Evolutionary conservation across 2,113 vertebrate genomes (phyloP), one percentile per base, ranked within the genome.

Genomic region (Agapornis roseicollis): DNA sequence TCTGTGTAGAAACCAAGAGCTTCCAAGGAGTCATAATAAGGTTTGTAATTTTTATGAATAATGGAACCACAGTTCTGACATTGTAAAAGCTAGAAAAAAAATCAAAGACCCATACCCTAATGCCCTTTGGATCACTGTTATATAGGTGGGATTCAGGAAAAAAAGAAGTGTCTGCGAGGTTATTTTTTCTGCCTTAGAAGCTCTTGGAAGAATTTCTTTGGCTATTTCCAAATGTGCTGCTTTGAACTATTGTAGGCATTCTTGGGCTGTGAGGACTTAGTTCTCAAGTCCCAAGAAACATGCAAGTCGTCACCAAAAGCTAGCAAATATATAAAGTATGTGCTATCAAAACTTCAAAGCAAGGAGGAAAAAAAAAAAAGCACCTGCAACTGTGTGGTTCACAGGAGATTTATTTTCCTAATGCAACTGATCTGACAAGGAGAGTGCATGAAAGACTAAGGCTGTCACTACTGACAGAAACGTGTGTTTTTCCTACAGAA

Each of bases 321-420:
- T 71, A 60, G 64, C 15, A 87, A 71, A 90, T 5, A 0, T 63
- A 56, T 53, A 49, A 90, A 83, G 53, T 58, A 46, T 39, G 41
- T 84, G 33, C 72, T 86, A 50, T 74, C 71, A 80, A 89, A 85
- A 63, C 90, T 93, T 97, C 79, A 94, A 94, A 85, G 56, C 23
- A 52, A 85, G 50, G n/a, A 78, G 63, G n/a, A n/a, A 3, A 3
- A 50, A 27, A 66, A 80, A 85, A 80, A 68, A 88, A 53, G 16
- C 8, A 1, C 25, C 63, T 85, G 60, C 80, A 86, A 76, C 66
- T 65, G 29, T 49, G 53, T 55, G 24, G n/a, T 79, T 94, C 66
- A 44, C 66, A 46, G 80, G 74, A 81, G 42, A 77, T 85, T 82
- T 85, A 58, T 91, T 95, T 95, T 89, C 81, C 58, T 93, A 91